These are phyloP conservation scores for Agrilus mali DNA, from an alignment of 2,888 invertebrate species.

Conservation along the genomic window DNA sequence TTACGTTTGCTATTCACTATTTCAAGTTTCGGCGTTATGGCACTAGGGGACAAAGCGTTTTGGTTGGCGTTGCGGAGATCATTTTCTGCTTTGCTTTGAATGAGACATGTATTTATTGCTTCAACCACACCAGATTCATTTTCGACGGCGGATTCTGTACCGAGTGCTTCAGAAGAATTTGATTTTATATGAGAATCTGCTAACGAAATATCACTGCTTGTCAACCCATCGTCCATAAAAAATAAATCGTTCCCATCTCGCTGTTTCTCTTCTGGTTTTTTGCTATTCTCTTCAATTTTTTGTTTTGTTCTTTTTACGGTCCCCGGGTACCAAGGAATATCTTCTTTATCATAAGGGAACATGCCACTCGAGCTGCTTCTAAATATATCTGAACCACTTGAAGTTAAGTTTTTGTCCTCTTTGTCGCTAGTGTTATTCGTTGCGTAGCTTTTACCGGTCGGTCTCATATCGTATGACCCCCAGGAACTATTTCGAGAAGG, in stretches of 20 bases:
- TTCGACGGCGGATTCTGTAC: constrained; percentile 18
- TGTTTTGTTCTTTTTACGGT: constrained; percentile 59
- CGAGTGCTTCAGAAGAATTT: constrained; percentile 29
- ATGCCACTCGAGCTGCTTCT: constrained; percentile 33
- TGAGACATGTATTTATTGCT: constrained; percentile 22
- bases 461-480: constrained; percentile 56
- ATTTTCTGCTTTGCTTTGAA: constrained; percentile 15
- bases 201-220: background rate
- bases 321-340: constrained; percentile 53
- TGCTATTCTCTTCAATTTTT: constrained; percentile 48
- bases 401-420: constrained; percentile 19
- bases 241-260: constrained; percentile 3
- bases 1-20: constrained; percentile 27
- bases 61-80: constrained; percentile 6
- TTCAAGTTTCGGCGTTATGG: constrained; percentile 46
- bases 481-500: constrained; percentile 59
- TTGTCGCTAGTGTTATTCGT: constrained; percentile 28
- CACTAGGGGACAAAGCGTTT: constrained; percentile 35
- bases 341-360: constrained; percentile 45
- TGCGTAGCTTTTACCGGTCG: constrained; percentile 19
- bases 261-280: constrained; percentile 15
- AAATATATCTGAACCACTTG: constrained; percentile 14
- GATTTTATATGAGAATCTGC: constrained; percentile 19
- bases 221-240: background rate
- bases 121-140: constrained; percentile 16